A percentile compares a stretch with the other conserved stretches of the same genome.
phyloP scores from a whole-genome alignment of 2,113 vertebrate species.

The Melanerpes formicivorus region DNA sequence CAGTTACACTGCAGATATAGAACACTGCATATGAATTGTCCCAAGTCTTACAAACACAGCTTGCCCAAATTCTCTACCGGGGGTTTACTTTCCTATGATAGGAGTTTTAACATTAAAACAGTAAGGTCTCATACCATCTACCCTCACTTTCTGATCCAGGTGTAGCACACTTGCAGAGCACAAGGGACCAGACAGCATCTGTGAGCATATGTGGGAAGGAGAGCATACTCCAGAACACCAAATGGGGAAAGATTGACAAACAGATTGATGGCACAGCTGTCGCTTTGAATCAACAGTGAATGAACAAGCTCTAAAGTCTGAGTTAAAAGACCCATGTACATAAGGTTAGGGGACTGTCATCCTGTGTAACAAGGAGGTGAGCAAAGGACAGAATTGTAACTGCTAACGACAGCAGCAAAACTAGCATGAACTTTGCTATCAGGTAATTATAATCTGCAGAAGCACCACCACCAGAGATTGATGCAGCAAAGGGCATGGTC shows the following conservation, averaged over 20 bases:
- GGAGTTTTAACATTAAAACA: not conserved
- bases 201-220: not conserved
- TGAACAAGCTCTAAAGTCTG: not conserved
- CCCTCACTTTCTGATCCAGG: not conserved
- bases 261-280: constrained; percentile 20
- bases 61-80: not conserved
- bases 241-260: not conserved
- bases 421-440: not conserved
- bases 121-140: accelerated
- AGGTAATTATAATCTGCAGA: not conserved
- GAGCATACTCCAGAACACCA: not conserved
- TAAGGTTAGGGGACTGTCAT: not conserved
- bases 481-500: not conserved
- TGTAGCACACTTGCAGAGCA: not conserved
- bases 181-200: not conserved
- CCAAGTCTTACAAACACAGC: not conserved
- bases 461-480: not conserved
- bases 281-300: constrained; percentile 13
- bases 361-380: not conserved
- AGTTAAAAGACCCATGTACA: not conserved
- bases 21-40: not conserved
- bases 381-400: not conserved
- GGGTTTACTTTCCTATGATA: not conserved
- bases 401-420: not conserved
- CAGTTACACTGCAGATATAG: not conserved